Percentiles rank a stretch among this genome's conserved stretches.
phyloP scores from a whole-genome alignment of 2,113 vertebrate species.

The Poecilia latipinna region DNA sequence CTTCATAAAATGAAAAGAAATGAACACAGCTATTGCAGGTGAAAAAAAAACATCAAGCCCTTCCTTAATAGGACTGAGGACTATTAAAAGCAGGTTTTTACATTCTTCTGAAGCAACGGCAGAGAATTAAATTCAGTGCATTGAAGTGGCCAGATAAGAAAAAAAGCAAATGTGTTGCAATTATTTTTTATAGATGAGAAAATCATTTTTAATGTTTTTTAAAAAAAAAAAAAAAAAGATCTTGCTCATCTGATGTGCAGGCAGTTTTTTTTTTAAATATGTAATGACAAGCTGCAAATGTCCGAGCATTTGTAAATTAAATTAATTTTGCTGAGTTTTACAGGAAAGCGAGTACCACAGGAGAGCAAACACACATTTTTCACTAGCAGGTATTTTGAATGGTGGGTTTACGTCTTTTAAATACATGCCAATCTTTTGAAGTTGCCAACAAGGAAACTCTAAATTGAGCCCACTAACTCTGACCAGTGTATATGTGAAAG shows the following conservation, averaged over 20 bases:
- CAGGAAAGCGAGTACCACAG: neutral
- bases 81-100: neutral
- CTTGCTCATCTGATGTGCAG: no score
- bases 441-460: neutral
- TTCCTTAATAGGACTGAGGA: neutral
- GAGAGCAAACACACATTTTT: neutral
- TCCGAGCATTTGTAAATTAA: neutral
- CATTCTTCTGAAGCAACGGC: neutral
- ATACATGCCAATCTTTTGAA: neutral
- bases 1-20: no score
- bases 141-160: neutral
- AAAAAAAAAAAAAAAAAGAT: no score
- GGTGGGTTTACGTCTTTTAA: neutral
- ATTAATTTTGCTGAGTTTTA: neutral
- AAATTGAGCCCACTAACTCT: neutral
- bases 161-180: neutral
- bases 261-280: accelerated
- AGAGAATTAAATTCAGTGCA: neutral
- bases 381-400: neutral
- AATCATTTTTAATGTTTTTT: no score
- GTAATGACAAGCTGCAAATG: neutral
- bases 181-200: neutral
- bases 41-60: neutral
- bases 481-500: neutral
- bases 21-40: no score